Base-by-base conservation (phyloP, 2,888 invertebrate species). In the Tipula confusa region DNA sequence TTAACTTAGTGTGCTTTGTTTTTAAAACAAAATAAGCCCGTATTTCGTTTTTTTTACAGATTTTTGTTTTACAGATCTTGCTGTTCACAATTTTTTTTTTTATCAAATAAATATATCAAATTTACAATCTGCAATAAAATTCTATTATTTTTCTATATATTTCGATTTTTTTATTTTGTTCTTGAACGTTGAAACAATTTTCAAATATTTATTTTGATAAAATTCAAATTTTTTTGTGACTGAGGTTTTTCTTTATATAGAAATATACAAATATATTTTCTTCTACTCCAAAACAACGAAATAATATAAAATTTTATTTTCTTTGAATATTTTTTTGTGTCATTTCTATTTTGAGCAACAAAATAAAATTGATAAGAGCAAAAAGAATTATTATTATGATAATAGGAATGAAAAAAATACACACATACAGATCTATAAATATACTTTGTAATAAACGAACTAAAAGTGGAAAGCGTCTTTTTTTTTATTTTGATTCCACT, bases 181-280 rank as follows among this genome's bases (percentile, higher is more conserved):
- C 24, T 64, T 9, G 64, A 64, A 64, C 9, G 64, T 13, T 64
- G 64, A 64, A 64, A 64, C 64, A 64, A 64, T 64, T 64, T 64
- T 64, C 64, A 64, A 64, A 64, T 64, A 64, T 64, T 64, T 64
- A 64, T 64, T 64, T 64, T 64, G 64, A 64, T 64, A 64, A 64
- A 64, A 64, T 64, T 64, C 64, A 24, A 64, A 64, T 64, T 64
- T 64, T 64, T 64, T 64, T 43, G 3, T 43, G 43, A 43, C 43
- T 43, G 43, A 43, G 43, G 4, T n/a, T 43, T 43, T 64, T 64
- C 24, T 64, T 24, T 64, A 7, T 64, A 9, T 64, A 64, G n/a
- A n/a, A n/a, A n/a, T n/a, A n/a, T n/a, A n/a, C n/a, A n/a, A n/a
- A n/a, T 43, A 11, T 18, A 24, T 18, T 6, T 64, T 64, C 9